Evolutionary conservation across 2,888 invertebrate genomes (phyloP).

Genomic region (Antheraea yamamai): DNA sequence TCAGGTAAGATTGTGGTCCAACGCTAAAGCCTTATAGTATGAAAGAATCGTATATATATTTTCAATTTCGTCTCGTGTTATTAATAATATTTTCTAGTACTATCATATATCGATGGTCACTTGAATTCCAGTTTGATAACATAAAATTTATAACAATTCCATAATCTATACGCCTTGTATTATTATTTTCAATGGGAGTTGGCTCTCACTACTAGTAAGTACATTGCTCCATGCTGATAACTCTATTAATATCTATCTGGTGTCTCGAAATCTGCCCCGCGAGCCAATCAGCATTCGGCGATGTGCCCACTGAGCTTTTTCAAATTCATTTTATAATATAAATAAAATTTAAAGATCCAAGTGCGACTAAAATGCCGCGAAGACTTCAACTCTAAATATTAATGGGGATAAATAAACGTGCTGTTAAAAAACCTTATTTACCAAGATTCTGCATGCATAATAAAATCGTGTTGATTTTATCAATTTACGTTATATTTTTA

Average conservation of each 20-base stretch:
- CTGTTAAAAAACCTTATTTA: not conserved
- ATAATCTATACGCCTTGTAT: not conserved
- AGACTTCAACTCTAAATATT: not conserved
- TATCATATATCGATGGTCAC: not conserved
- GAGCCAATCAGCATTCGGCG: slow-evolving; percentile 50
- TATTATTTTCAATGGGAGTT: slow-evolving; percentile 11
- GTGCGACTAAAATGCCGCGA: not conserved
- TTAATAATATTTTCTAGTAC: not conserved
- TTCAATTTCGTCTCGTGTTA: not conserved
- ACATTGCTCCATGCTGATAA: slow-evolving; percentile 73
- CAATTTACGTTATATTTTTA: not conserved
- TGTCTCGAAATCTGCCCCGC: slow-evolving; percentile 53
- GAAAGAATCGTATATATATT: not conserved
- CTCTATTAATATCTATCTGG: slow-evolving; percentile 68
- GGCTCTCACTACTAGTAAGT: slow-evolving; percentile 44
- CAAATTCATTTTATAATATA: not conserved
- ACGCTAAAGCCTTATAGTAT: too few relatives aligned
- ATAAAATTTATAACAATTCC: not conserved
- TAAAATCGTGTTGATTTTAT: not conserved
- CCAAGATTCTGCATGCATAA: not conserved
- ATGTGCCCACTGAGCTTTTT: slow-evolving; percentile 37
- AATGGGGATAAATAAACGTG: not conserved
- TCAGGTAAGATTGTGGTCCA: too few relatives aligned
- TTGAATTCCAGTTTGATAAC: not conserved
- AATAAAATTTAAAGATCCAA: not conserved